Percentiles rank a stretch among this genome's conserved stretches.
Conservation (phyloP, 2,888 invertebrate genomes). For the Frankliniella fusca region DNA sequence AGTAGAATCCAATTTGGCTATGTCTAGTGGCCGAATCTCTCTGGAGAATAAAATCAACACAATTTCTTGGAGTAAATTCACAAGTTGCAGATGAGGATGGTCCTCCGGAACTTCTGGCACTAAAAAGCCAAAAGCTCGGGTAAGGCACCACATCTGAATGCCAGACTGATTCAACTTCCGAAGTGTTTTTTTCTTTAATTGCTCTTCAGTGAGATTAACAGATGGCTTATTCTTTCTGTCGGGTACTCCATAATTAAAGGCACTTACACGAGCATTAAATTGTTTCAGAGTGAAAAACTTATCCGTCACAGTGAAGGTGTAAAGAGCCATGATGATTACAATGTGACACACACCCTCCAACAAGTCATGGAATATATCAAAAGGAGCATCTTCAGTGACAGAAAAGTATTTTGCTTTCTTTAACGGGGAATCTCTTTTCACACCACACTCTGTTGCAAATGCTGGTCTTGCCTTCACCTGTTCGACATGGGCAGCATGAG, state of each 20-base stretch:
- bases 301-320: background rate
- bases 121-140: background rate
- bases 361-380: background rate
- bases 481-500: background rate
- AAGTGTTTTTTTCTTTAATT: background rate
- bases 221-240: background rate
- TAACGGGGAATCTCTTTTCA: background rate
- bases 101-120: background rate
- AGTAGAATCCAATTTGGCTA: background rate
- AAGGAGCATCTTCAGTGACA: background rate
- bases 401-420: background rate
- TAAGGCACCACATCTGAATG: background rate
- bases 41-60: background rate
- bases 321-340: background rate
- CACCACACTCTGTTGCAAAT: background rate
- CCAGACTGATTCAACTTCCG: background rate
- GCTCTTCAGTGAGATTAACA: background rate
- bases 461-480: background rate
- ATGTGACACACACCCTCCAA: background rate
- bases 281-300: background rate
- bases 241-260: background rate
- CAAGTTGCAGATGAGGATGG: background rate
- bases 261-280: background rate
- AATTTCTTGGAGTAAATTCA: background rate
- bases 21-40: background rate